Evolutionary conservation across 2,113 vertebrate species (phyloP), one percentile per base, ranked within the genome.

Genomic region (Marmota flaviventris): DNA sequence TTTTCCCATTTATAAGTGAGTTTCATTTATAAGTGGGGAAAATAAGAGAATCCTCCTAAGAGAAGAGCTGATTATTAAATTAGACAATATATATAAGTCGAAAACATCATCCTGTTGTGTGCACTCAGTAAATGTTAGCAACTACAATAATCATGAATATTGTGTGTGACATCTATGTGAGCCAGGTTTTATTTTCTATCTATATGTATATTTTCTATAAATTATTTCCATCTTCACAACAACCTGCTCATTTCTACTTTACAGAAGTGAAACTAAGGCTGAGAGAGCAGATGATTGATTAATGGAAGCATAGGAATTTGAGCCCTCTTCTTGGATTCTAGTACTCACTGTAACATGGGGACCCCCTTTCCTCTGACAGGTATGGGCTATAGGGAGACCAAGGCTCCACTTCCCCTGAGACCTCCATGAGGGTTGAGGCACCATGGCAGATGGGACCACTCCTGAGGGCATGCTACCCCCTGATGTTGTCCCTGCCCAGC

Each of bases 1-100:
- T 45, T 93, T 48, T 14, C 51, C 83, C 56, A 75, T 56, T 91
- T 39, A 42, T 51, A 85, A 94, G 25, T 45, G 78, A 8, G n/a
- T 39, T 39, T 39, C 56, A 75, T 56, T 91, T 39, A 42, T 51
- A 85, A 94, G 25, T 45, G 25, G 27, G 2, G 13, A 53, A 65
- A 27, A 39, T 39, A 3, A 84, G 86, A 76, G 51, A 45, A 73
- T 27, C 72, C 4, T 11, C 29, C 58, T 65, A 58, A 42, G 48
- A 34, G 72, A 27, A 27, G 22, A 2, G 37, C 34, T 56, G 56
- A 93, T 53, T 48, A 51, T 42, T 51, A 72, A 85, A 58, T n/a
- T 51, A 63, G 78, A 56, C 27, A n/a, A 65, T 51, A 14, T 4
- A 2, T 11, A 34, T 53, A 20, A 65, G 24, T 25, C 32, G 22